Conservation (phyloP, 2,888 invertebrate species). For the Sabatieria punctata region DNA sequence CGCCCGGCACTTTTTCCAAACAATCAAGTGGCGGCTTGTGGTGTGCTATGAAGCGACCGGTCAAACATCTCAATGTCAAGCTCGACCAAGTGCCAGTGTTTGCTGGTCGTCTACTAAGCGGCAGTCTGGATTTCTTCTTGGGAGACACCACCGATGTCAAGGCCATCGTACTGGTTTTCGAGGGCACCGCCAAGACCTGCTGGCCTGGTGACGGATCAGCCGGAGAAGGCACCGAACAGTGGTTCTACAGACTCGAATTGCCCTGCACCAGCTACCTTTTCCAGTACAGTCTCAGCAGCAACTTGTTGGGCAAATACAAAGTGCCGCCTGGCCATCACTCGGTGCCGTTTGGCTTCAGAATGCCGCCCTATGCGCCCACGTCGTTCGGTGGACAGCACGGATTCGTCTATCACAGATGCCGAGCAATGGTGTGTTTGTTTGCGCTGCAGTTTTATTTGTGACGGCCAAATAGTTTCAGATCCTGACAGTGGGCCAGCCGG, state of each 20-base stretch:
- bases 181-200: background rate
- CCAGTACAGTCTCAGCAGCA: too few species aligned
- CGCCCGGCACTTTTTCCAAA: too few species aligned
- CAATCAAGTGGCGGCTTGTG: too few species aligned
- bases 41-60: too few species aligned
- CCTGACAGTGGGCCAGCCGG: background rate
- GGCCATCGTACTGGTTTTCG: background rate
- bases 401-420: conserved; percentile 3
- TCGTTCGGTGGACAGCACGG: conserved; percentile 7
- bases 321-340: conserved; percentile 6
- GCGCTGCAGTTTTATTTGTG: background rate
- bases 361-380: conserved; percentile 6
- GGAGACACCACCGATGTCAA: background rate
- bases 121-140: background rate
- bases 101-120: background rate
- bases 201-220: conserved; percentile 1
- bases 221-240: background rate
- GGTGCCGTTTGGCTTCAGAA: conserved; percentile 6
- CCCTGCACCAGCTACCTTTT: background rate
- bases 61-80: background rate
- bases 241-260: background rate
- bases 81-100: background rate
- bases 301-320: background rate
- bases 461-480: background rate
- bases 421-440: background rate